A percentile compares a stretch with the other conserved stretches of the same genome.
phyloP scores from a whole-genome alignment of 2,797 vertebrate genomes.

The Anguilla obscura region DNA sequence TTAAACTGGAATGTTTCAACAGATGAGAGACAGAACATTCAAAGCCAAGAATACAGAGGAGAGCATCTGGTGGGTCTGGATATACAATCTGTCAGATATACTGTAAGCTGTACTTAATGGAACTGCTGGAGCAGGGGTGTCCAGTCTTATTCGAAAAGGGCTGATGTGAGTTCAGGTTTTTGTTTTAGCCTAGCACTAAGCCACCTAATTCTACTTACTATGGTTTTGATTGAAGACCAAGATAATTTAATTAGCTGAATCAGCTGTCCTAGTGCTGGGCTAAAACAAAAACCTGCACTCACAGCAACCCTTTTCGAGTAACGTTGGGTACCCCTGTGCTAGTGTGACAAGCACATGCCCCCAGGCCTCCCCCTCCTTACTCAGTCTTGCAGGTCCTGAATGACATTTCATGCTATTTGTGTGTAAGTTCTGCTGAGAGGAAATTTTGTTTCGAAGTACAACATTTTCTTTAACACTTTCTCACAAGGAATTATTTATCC shows the following conservation, averaged over 20 bases:
- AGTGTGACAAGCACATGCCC: neutral
- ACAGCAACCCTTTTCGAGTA: too few relatives aligned
- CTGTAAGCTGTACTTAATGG: neutral
- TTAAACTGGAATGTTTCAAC: neutral
- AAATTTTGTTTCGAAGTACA: neutral
- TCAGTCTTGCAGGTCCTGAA: neutral
- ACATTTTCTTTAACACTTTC: neutral
- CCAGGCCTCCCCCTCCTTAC: too few relatives aligned
- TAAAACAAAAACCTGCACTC: too few relatives aligned
- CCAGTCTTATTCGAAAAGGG: too few relatives aligned
- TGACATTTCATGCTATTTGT: conserved; percentile 13
- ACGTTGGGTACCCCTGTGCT: neutral
- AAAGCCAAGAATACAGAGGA: neutral
- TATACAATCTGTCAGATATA: neutral
- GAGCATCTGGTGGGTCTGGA: neutral
- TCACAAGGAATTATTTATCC: neutral
- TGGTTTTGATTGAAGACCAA: too few relatives aligned
- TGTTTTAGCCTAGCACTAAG: too few relatives aligned
- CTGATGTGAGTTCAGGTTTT: too few relatives aligned
- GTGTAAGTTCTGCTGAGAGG: neutral
- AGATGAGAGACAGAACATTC: neutral
- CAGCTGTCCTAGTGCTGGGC: too few relatives aligned
- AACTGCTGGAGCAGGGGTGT: neutral
- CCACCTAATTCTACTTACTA: too few relatives aligned
- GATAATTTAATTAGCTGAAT: too few relatives aligned